Evolutionary conservation across 2,797 vertebrate genomes (phyloP), one percentile per base, ranked within the genome.

Genomic region (Sebastes nivosus): DNA sequence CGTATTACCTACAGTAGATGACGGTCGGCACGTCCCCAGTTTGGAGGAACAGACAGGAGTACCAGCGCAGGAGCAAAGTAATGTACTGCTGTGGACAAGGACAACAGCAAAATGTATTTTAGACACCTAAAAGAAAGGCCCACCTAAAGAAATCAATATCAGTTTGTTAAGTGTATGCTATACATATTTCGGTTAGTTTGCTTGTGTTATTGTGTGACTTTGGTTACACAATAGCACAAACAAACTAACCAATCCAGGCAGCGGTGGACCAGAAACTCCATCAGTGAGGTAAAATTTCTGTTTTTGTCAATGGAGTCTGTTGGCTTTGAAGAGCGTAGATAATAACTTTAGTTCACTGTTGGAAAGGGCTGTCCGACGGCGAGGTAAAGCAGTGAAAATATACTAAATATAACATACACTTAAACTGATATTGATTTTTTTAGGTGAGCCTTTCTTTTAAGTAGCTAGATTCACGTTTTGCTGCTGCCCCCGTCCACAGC

Each of bases 41-140:
- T 29, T 9, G 25, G 8, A 59, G 57, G 0, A 59, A 59, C 57
- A 29, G 25, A 29, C 57, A 29, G 7, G 25, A 4, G 7, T 46
- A 46, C 42, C 16, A 46, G 42, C 16, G 1, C 42, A 46, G 16
- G 16, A 46, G 42, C 16, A 46, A 46, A 46, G 42, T 0, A 46
- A 1, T 46, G 42, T 46, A 4, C 4, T 52, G 50, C 50, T 52
- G 50, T 52, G 18, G 50, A 20, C 4, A 0, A 0, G 42, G 1
- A 18, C 20, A 9, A 18, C 50, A 52, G 16, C 18, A 20, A 61
- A 60, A 60, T 0, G 1, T 29, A 59, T 30, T 10, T 60, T 30
- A 30, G 58, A 16, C 58, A 20, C 4, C 58, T 20, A 0, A 60
- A 20, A 1, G 16, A 30, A 30, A 60, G 58, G 18, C 16, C 4